phyloP scores from a whole-genome alignment of 2,888 invertebrate genomes.

The Andrena praecox region DNA sequence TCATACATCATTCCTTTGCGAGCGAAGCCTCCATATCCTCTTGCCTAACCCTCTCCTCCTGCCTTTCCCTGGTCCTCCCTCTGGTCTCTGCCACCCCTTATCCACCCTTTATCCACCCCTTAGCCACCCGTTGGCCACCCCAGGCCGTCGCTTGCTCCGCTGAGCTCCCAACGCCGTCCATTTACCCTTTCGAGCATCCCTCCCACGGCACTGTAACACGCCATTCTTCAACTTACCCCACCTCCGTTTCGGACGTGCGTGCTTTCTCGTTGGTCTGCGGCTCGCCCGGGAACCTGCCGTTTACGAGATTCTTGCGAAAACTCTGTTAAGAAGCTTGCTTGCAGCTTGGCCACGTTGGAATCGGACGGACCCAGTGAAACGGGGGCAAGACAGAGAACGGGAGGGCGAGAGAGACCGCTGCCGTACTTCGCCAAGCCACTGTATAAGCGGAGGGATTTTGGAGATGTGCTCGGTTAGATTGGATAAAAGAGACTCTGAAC shows the following conservation, averaged over 20 bases:
- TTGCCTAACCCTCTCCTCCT: conserved; percentile 55
- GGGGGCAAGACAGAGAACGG: background rate
- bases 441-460: conserved; percentile 52
- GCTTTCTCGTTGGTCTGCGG: conserved; percentile 67
- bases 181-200: conserved; percentile 71
- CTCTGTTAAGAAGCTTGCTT: conserved; percentile 69
- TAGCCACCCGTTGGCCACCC: conserved; percentile 12
- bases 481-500: conserved; percentile 51
- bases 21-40: conserved; percentile 73
- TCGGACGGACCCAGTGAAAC: background rate
- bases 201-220: conserved; percentile 64
- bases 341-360: conserved; percentile 6
- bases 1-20: conserved; percentile 80
- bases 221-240: conserved; percentile 72
- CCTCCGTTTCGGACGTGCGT: conserved; percentile 66
- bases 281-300: conserved; percentile 56
- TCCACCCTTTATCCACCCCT: background rate
- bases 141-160: conserved; percentile 31
- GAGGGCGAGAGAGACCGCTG: no score
- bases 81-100: conserved; percentile 14
- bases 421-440: background rate
- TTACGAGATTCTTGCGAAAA: conserved; percentile 73
- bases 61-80: conserved; percentile 39
- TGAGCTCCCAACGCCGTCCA: conserved; percentile 66
- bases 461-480: conserved; percentile 43